phyloP scores from a whole-genome alignment of 1,140 invertebrate species.

The Parasteatoda tepidariorum region DNA sequence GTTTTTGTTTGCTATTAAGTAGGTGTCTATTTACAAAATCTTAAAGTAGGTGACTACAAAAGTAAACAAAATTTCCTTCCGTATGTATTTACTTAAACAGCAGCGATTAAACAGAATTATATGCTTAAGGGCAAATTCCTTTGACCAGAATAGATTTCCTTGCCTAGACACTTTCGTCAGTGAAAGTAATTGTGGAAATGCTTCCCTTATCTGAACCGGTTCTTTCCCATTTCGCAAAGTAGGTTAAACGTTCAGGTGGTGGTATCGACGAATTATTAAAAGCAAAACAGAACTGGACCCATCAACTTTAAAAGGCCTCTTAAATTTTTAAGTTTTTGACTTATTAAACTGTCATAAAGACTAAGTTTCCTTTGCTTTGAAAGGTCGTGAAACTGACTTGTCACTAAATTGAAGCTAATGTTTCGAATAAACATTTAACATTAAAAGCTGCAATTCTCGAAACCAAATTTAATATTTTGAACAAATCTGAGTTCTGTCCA shows the following conservation, averaged over 20 bases:
- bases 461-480: too few relatives aligned
- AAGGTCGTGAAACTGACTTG: too few relatives aligned
- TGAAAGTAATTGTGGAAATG: not conserved
- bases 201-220: not conserved
- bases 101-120: too few relatives aligned
- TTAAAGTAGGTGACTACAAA: not conserved
- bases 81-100: not conserved
- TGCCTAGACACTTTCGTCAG: not conserved
- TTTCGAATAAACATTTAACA: too few relatives aligned
- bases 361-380: not conserved
- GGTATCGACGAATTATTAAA: not conserved
- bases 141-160: not conserved
- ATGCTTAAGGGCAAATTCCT: too few relatives aligned
- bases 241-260: constrained; percentile 7
- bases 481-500: too few relatives aligned
- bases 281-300: not conserved
- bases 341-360: not conserved
- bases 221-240: not conserved
- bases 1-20: not conserved
- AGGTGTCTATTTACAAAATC: not conserved
- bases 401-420: too few relatives aligned
- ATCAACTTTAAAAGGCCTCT: not conserved
- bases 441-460: too few relatives aligned
- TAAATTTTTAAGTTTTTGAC: not conserved
- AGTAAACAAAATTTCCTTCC: too few relatives aligned